Percentiles rank a stretch among this genome's conserved stretches.
phyloP scores from a whole-genome alignment of 2,113 vertebrate genomes.

The Cryptotis parvus region DNA sequence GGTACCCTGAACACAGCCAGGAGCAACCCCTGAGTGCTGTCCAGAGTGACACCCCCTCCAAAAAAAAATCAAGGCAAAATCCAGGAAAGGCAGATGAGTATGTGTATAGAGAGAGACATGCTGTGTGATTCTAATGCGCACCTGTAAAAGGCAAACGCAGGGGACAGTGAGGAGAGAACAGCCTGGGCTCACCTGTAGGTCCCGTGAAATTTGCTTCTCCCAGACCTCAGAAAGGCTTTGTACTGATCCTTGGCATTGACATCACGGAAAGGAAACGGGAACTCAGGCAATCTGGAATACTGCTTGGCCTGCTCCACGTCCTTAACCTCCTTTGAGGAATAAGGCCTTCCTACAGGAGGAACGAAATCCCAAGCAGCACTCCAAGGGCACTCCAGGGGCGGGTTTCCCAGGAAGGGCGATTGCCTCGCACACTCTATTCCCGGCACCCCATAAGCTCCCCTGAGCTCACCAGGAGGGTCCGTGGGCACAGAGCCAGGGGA shows the following conservation, averaged over 20 bases:
- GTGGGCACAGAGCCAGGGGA: too few species aligned
- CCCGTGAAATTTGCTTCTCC: slow-evolving; percentile 21
- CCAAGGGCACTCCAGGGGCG: too few species aligned
- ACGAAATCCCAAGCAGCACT: neutral
- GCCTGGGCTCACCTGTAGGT: slow-evolving; percentile 77
- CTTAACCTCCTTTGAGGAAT: slow-evolving; percentile 71
- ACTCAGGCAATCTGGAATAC: neutral
- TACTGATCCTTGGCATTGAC: slow-evolving; percentile 43
- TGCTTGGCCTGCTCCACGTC: slow-evolving; percentile 53
- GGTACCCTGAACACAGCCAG: too few species aligned
- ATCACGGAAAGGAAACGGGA: slow-evolving; percentile 40
- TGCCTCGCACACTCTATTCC: too few species aligned
- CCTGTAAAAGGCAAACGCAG: neutral
- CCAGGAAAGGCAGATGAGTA: neutral
- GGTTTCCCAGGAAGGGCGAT: too few species aligned
- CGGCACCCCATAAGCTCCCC: too few species aligned
- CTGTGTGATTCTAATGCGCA: neutral
- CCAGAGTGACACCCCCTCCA: too few species aligned
- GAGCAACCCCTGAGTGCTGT: too few species aligned
- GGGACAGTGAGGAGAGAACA: neutral
- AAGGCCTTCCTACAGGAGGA: slow-evolving; percentile 79
- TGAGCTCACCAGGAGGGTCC: too few species aligned
- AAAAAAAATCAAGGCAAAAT: neutral
- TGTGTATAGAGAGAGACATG: too few species aligned
- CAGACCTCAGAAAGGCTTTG: slow-evolving; percentile 32